Evolutionary conservation across 2,888 invertebrate species (phyloP).

Genomic region (Pemphredon lugubris): DNA sequence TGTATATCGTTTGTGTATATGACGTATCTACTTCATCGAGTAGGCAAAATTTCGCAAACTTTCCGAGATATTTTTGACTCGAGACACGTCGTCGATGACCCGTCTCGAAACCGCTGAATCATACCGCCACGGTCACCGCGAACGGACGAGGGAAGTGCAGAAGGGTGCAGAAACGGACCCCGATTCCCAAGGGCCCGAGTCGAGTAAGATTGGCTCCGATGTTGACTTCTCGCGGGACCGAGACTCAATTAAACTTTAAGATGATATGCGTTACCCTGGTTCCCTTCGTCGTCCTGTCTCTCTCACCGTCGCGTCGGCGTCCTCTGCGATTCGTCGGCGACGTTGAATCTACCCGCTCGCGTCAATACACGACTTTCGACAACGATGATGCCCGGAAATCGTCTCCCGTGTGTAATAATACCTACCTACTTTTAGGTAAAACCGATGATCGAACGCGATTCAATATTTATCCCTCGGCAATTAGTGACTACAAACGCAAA

Average conservation of each 20-base stretch:
- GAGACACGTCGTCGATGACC: too few relatives aligned
- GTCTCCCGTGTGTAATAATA: too few relatives aligned
- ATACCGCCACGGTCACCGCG: slow-evolving; percentile 14
- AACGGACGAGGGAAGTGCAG: slow-evolving; percentile 30
- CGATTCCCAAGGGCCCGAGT: slow-evolving; percentile 69
- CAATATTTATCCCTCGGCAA: too few relatives aligned
- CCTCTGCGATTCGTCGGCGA: slow-evolving; percentile 20
- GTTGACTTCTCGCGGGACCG: slow-evolving; percentile 82
- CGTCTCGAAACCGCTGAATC: slow-evolving; percentile 43
- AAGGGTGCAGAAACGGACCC: slow-evolving; percentile 60
- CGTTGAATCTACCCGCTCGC: not conserved
- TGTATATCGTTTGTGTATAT: too few relatives aligned
- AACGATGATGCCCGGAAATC: too few relatives aligned
- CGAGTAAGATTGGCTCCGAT: slow-evolving; percentile 79
- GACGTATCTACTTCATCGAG: too few relatives aligned
- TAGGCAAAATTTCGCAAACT: too few relatives aligned
- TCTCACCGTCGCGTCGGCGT: slow-evolving; percentile 32
- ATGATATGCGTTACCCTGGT: slow-evolving; percentile 82
- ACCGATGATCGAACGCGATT: too few relatives aligned
- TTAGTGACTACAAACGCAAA: too few relatives aligned
- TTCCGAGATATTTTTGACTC: too few relatives aligned
- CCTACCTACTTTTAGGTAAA: too few relatives aligned
- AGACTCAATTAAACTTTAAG: slow-evolving; percentile 89
- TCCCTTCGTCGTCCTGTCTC: slow-evolving; percentile 18
- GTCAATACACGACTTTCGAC: not conserved